Evolutionary conservation across 1,140 invertebrate species (phyloP).

Genomic region (Hesperophylax magnus): DNA sequence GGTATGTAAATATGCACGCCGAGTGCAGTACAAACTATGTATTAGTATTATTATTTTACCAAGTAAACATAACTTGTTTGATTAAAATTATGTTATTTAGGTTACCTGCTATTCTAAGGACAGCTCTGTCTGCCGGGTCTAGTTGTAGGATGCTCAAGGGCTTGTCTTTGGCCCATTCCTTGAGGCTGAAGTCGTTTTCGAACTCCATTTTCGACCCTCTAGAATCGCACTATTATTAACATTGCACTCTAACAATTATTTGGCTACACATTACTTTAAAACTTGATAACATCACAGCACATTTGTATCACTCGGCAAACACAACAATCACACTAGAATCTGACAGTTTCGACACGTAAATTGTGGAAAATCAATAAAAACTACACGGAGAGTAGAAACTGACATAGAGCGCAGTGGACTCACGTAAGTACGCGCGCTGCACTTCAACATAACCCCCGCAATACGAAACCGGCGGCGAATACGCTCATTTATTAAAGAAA

Average conservation of each 20-base stretch:
- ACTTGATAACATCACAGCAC: conserved; percentile 36
- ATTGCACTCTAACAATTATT: not conserved
- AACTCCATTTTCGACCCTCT: conserved; percentile 79
- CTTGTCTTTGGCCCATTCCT: conserved; percentile 96
- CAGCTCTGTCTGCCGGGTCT: conserved; percentile 93
- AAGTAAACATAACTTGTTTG: not conserved
- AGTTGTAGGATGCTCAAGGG: conserved; percentile 95
- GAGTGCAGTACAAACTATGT: no score
- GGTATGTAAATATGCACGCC: not conserved
- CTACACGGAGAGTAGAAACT: conserved; percentile 19
- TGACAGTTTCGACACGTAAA: conserved; percentile 35
- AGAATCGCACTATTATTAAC: conserved; percentile 8
- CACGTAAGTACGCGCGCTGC: conserved; percentile 10
- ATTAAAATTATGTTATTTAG: conserved; percentile 34
- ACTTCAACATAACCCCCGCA: not conserved
- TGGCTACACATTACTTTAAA: conserved; percentile 15
- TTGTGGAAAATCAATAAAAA: conserved; percentile 45
- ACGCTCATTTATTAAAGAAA: conserved; percentile 21
- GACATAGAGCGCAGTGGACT: conserved; percentile 4
- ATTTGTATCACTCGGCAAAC: conserved; percentile 6
- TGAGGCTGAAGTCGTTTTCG: conserved; percentile 86
- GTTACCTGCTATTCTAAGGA: conserved; percentile 95
- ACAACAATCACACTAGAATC: not conserved
- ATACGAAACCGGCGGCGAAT: not conserved
- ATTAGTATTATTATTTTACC: no score